Percentiles rank a stretch among this genome's conserved stretches.
These are phyloP conservation scores for Hirundichthys speculiger DNA, from an alignment of 2,113 vertebrate genomes.

Conservation along the genomic window DNA sequence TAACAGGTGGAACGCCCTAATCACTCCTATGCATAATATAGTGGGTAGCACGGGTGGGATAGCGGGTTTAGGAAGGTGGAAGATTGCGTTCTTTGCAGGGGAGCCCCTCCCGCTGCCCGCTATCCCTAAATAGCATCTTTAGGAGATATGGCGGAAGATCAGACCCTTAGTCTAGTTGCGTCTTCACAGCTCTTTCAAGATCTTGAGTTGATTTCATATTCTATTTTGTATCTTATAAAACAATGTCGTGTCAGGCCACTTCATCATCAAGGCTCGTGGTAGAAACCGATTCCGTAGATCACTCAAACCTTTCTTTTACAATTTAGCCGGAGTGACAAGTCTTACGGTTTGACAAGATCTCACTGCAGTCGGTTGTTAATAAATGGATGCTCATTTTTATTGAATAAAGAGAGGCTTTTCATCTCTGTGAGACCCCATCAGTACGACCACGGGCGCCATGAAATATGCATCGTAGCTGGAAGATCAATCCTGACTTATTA, in stretches of 20 bases:
- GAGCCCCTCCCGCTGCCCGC: too few relatives aligned
- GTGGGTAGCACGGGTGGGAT: too few relatives aligned
- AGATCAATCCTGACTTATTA: conserved; percentile 43
- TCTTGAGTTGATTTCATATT: conserved; percentile 2
- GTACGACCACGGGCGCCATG: conserved; percentile 18
- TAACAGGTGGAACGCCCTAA: too few relatives aligned
- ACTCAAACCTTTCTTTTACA: background rate
- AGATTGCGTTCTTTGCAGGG: too few relatives aligned
- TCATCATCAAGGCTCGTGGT: background rate
- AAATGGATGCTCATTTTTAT: conserved; percentile 18
- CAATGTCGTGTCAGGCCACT: background rate
- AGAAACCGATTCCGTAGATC: conserved; percentile 9
- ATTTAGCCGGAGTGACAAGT: background rate
- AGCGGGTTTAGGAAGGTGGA: too few relatives aligned
- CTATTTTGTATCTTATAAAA: background rate
- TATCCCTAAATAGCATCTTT: too few relatives aligned
- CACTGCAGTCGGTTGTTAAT: conserved; percentile 17
- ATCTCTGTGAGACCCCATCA: conserved; percentile 37
- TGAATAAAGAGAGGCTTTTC: conserved; percentile 29
- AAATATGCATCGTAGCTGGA: conserved; percentile 32
- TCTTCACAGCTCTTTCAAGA: too few relatives aligned
- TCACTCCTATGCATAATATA: too few relatives aligned
- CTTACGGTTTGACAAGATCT: conserved; percentile 3
- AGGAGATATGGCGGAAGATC: too few relatives aligned
- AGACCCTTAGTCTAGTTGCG: too few relatives aligned